Evolutionary conservation across 2,113 vertebrate genomes (phyloP), one percentile per base, ranked within the genome.

Genomic region (Colossoma macropomum): DNA sequence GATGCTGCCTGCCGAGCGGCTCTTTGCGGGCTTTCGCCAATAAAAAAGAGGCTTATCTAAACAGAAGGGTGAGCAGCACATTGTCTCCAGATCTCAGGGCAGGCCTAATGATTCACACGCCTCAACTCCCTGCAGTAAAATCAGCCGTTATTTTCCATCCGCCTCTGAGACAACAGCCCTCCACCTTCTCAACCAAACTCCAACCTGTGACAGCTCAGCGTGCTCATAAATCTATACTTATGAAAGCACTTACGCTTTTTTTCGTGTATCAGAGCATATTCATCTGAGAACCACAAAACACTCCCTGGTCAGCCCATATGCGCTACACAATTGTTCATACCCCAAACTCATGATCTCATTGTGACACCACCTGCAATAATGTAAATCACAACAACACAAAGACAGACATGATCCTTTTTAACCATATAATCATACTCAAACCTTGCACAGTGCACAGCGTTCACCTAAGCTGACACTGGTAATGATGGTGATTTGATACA

Each of bases 1-100:
- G 79, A 88, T 89, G 89, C 88, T 87, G 75, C 87, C 85, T 84
- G 77, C 87, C 38, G 54, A 70, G 66, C 81, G 50, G 21, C 34
- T 32, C 66, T 79, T 82, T 79, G 63, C 54, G 34, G 77, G 75
- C 15, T 80, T 73, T 77, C 9, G 41, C 21, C 32, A 68, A 23
- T 38, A 65, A 41, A 62, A 73, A 65, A n/a, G 56, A 59, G 73
- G 52, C 78, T 74, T 81, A 69, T 34, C 63, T 60, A 72, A 63
- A 70, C 41, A 81, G 45, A 76, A 62, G 72, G 54, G 48, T 50
- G 48, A 78, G 52, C 59, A 86, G 73, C 69, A 50, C 5, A n/a
- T 28, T 60, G 76, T 76, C 62, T 79, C 76, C 75, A 48, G 75
- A 52, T 73, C 59, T 85, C 75, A 78, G 68, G 70, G 65, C 62